These are phyloP conservation scores for Rachycentron canadum DNA, from an alignment of 2,797 vertebrate genomes.

Conservation along the genomic window DNA sequence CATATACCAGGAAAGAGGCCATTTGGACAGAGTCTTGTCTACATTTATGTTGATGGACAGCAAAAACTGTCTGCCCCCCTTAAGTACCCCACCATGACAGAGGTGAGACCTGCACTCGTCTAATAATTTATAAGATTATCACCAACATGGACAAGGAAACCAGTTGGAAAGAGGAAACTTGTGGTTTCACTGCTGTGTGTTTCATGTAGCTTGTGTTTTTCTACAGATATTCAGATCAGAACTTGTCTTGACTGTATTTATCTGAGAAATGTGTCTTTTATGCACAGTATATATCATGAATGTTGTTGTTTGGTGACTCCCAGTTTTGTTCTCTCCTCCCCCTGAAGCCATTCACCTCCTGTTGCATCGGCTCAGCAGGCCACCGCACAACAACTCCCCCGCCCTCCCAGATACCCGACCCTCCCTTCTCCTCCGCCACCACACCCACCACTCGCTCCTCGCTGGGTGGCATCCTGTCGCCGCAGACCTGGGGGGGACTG, in stretches of 20 bases:
- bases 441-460: slow-evolving; percentile 89
- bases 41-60: slow-evolving; percentile 96
- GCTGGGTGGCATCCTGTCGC: slow-evolving; percentile 90
- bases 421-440: slow-evolving; percentile 88
- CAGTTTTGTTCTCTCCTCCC: background rate
- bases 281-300: background rate
- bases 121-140: background rate
- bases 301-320: background rate
- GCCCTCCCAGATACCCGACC: slow-evolving; percentile 96
- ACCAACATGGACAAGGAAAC: no score
- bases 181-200: no score
- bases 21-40: slow-evolving; percentile 96
- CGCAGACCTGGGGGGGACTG: slow-evolving; percentile 90
- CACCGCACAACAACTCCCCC: slow-evolving; percentile 97
- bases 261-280: background rate
- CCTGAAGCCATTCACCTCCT: slow-evolving; percentile 92
- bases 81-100: slow-evolving; percentile 95
- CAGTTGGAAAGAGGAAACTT: no score
- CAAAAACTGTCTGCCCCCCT: slow-evolving; percentile 94
- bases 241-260: background rate
- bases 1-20: slow-evolving; percentile 96
- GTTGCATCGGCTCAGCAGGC: slow-evolving; percentile 97
- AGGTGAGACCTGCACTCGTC: slow-evolving; percentile 84
- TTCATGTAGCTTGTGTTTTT: no score
- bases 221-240: no score